A percentile compares a stretch with the other conserved stretches of the same genome.
These are phyloP conservation scores for Amitus sp. DNA, from an alignment of 2,888 invertebrate species.

Conservation along the genomic window DNA sequence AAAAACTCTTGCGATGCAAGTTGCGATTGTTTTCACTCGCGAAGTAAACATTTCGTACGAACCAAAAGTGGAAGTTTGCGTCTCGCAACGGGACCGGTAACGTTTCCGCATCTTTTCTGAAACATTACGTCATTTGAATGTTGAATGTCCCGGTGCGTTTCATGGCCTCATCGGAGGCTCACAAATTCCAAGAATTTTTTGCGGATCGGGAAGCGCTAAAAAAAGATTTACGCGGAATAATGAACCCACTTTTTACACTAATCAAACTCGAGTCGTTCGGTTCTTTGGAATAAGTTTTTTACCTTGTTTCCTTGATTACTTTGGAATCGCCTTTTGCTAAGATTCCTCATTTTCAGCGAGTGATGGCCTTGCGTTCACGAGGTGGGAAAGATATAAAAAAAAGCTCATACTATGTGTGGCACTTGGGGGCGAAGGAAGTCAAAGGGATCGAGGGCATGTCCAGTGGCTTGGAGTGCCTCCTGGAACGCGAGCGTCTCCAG, in stretches of 20 bases:
- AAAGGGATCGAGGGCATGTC: conserved; percentile 88
- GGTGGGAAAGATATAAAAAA: conserved; percentile 84
- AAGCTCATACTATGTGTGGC: conserved; percentile 92
- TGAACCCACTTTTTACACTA: too few relatives aligned
- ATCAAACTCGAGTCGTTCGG: too few relatives aligned
- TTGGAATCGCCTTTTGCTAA: too few relatives aligned
- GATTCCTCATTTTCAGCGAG: conserved; percentile 52
- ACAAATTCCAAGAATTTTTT: too few relatives aligned
- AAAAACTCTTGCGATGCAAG: too few relatives aligned
- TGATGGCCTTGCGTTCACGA: conserved; percentile 82
- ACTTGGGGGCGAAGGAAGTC: conserved; percentile 95
- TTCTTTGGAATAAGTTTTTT: too few relatives aligned
- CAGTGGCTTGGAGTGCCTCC: conserved; percentile 84
- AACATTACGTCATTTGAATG: conserved; percentile 4
- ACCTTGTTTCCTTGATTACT: too few relatives aligned
- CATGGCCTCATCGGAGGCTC: too few relatives aligned
- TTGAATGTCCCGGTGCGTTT: conserved; percentile 2
- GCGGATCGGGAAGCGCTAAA: too few relatives aligned
- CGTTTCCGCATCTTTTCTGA: conserved; percentile 4
- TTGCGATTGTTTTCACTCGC: too few relatives aligned
- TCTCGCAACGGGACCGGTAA: conserved; percentile 3
- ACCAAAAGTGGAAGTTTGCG: not conserved
- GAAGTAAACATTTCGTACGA: too few relatives aligned
- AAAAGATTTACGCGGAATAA: too few relatives aligned
- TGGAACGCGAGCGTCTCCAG: conserved; percentile 85